Base-by-base conservation (phyloP, 1,140 invertebrate species). In the Panonychus citri region DNA sequence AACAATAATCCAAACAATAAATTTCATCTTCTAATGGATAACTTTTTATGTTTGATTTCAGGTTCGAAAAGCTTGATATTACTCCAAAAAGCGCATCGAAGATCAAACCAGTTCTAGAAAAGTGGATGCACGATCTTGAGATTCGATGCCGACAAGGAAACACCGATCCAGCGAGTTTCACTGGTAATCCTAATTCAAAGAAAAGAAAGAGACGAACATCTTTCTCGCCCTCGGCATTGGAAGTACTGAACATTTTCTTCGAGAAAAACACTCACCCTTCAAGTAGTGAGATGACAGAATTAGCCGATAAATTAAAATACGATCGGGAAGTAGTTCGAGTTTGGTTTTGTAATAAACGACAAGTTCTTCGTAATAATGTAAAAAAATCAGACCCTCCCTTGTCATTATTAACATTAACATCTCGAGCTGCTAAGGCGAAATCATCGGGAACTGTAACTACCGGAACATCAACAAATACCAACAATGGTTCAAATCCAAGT, bases 61-160 rank as follows among this genome's bases (percentile, higher is more conserved):
- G 91, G 82, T 96, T 96, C 79, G 91, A 96, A 76, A 97, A 96
- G 77, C 77, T 97, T 72, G 91, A 97, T 76, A 96, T 96, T 66
- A 96, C 90, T 67, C 90, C 90, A 69, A 94, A 95, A 77, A 94
- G 89, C 77, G 90, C 91, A 62, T 86, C 93, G 75, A 96, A 95
- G 79, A 96, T 96, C 66, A 95, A 94, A 73, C 91, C 91, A 62
- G 90, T 96, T 60, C 76, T 96, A 66, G 90, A 95, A 72, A 78
- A 82, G 72, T 96, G 90, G 90, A 93, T 96, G 88, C 84, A 84
- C 72, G 88, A 94, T 73, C 87, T 89, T 30, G 87, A 94, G 77
- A 86, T 89, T 76, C 89, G 83, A 82, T 87, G 78, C 61, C 64
- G 61, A 52, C 84, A 82, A 56, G 85, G 86, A 0, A 80, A 86